phyloP scores from a whole-genome alignment of 2,888 invertebrate genomes.

The Aspidapion aeneum region DNA sequence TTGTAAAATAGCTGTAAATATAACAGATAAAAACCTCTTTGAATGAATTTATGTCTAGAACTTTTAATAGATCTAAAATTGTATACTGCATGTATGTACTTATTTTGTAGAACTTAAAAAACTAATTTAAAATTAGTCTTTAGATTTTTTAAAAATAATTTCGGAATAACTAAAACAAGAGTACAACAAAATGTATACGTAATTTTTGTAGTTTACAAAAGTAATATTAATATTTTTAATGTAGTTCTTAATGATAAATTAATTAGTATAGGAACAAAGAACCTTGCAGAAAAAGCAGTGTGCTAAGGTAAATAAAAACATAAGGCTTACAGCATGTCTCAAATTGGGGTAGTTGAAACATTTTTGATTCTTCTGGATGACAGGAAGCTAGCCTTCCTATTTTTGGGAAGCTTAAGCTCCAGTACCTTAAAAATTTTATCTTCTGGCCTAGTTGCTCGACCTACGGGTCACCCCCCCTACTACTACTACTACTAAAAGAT shows the following conservation, averaged over 20 bases:
- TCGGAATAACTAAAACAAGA: constrained; percentile 42
- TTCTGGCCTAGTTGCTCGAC: too few species aligned
- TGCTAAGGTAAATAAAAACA: constrained; percentile 45
- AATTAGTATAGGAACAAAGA: constrained; percentile 45
- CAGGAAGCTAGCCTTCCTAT: too few species aligned
- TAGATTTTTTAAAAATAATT: constrained; percentile 28
- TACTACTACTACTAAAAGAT: too few species aligned
- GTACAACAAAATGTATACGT: constrained; percentile 49
- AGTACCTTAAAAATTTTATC: too few species aligned
- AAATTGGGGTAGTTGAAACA: constrained; percentile 18
- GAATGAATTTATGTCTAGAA: constrained; percentile 45
- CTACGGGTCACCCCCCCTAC: too few species aligned
- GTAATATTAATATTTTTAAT: constrained; percentile 10
- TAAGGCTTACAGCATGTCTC: constrained; percentile 1
- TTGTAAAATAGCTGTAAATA: constrained; percentile 30
- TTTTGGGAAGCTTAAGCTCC: too few species aligned
- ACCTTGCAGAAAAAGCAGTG: constrained; percentile 44
- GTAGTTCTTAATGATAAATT: too few species aligned
- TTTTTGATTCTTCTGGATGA: too few species aligned
- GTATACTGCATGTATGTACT: neutral
- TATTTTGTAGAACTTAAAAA: constrained; percentile 3
- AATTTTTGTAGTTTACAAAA: constrained; percentile 35
- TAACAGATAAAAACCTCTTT: constrained; percentile 40
- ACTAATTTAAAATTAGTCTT: constrained; percentile 23
- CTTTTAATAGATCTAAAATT: neutral